Conservation (phyloP, 1,140 invertebrate species). For the Leptopilina clavipes region DNA sequence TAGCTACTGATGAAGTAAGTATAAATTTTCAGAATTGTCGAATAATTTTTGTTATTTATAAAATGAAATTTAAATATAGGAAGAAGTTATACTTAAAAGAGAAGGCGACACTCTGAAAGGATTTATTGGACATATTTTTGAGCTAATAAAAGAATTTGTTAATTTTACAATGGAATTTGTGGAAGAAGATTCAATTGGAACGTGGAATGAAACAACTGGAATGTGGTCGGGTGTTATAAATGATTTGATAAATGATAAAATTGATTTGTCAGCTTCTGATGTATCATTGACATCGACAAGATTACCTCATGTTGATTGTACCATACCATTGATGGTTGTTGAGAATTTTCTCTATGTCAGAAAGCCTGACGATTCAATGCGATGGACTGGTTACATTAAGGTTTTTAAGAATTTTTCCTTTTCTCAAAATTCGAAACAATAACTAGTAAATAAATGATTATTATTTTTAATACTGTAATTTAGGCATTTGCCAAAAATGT, state of each 20-base stretch:
- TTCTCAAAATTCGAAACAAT: too few species aligned
- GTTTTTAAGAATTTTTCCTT: not conserved
- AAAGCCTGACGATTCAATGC: not conserved
- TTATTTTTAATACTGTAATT: too few species aligned
- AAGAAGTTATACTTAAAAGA: not conserved
- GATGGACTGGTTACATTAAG: conserved; percentile 2
- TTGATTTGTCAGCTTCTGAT: not conserved
- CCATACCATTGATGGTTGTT: not conserved
- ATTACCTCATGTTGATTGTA: not conserved
- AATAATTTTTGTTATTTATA: not conserved
- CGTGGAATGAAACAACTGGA: not conserved
- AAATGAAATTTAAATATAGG: not conserved
- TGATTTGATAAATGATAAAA: not conserved
- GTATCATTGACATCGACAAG: not conserved
- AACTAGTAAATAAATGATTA: not conserved
- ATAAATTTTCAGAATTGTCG: not conserved
- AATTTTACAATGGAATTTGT: conserved; percentile 10
- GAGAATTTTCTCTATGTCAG: not conserved
- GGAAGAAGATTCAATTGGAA: not conserved
- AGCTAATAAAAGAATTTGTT: not conserved
- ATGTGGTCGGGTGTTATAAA: not conserved
- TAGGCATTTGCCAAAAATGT: not conserved
- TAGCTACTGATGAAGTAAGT: not conserved
- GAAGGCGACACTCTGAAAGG: not conserved
- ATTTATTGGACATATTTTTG: not conserved